Evolutionary conservation across 2,888 invertebrate species (phyloP).

Genomic region (Acleris emargana): DNA sequence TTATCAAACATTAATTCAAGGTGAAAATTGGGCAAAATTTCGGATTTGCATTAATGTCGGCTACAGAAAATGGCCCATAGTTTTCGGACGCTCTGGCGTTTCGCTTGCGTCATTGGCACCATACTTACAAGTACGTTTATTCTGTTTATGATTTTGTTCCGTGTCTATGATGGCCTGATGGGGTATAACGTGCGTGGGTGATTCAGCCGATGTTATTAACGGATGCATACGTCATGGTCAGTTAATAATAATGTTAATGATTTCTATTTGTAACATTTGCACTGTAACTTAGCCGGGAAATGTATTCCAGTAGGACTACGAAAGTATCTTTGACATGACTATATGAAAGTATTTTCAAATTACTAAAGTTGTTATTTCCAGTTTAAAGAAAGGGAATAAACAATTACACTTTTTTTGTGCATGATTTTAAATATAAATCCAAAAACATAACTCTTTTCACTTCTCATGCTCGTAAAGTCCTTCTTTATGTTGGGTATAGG

Average conservation of each 20-base stretch:
- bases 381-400: no score
- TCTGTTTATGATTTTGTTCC: constrained; percentile 29
- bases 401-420: no score
- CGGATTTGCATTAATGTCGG: constrained; percentile 11
- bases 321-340: no score
- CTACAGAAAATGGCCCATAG: background rate
- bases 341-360: no score
- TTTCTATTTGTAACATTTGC: no score
- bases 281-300: background rate
- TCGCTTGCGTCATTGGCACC: constrained; percentile 25
- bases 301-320: background rate
- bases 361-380: no score
- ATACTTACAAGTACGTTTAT: constrained; percentile 29
- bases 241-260: no score
- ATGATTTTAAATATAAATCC: no score
- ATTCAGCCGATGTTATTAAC: constrained; percentile 10
- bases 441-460: no score
- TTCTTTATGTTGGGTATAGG: no score
- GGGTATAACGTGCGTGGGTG: constrained; percentile 14
- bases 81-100: constrained; percentile 5
- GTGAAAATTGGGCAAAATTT: background rate
- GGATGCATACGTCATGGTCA: constrained; percentile 19
- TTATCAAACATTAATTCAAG: constrained; percentile 9
- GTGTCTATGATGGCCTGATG: background rate
- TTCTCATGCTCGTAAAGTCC: no score